Evolutionary conservation across 1,140 invertebrate genomes (phyloP), one percentile per base, ranked within the genome.

Genomic region (Phocides pigmalion): DNA sequence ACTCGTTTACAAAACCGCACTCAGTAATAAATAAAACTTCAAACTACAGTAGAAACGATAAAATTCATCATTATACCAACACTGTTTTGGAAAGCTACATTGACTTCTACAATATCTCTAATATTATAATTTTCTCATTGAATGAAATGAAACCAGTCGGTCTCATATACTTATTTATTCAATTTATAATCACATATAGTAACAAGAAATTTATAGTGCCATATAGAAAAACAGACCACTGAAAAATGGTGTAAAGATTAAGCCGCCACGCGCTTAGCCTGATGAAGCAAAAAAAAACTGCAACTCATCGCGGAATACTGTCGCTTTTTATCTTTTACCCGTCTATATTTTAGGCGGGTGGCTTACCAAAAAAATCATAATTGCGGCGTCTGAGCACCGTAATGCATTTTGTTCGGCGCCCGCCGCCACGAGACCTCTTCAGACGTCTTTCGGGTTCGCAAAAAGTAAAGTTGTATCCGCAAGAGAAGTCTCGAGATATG

Each of bases 361-460:
- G 35, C 35, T 54, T 54, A 20, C 50, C 41, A 64, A 46, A 47
- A 64, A 64, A 56, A 64, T 56, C 50, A 54, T 64, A 64, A 64
- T 64, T 64, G 62, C 56, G 22, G 14, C 62, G 51, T 39, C 51
- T 53, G 37, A 56, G 62, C 62, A 54, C 28, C 44, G 62, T 58
- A 65, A 65, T 65, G 63, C 63, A 65, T 65, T 65, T 65, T 59
- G 54, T 54, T 63, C 61, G 61, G 41, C 49, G 61, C 44, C 42
- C 58, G 62, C 41, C 49, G 61, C 37, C 59, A 47, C 59, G 32
- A 39, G 20, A 32, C 44, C 59, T 50, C 59, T 62, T 62, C 59
- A 62, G 59, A 62, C 59, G 35, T 62, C 59, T 62, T 62, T 62
- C 47, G 59, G 47, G 54, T 78, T 81, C 68, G 35, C 35, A 62